Base-by-base conservation (phyloP, 2,797 vertebrate species). In the Acipenser oxyrinchus region DNA sequence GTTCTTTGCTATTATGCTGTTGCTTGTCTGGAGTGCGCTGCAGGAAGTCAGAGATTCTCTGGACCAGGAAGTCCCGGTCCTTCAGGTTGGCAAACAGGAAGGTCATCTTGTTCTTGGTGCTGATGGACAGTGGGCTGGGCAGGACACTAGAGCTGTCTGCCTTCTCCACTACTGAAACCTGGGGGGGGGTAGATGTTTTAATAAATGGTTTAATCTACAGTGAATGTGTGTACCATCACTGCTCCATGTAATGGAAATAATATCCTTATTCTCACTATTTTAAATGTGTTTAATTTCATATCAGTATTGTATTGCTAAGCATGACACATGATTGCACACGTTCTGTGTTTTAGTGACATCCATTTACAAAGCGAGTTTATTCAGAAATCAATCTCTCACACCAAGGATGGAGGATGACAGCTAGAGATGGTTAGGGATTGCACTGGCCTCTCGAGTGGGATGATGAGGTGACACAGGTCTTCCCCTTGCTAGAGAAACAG, bases 21-120 rank as follows among this genome's bases (percentile, higher is more conserved):
- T 79, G 85, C 74, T 89, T 90, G 72, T 94, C 92, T 0, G 95
- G 93, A 0, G 93, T 98, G 69, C 92, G 91, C 85, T 97, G 96
- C 68, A 99, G 90, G 81, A 98, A 98, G 86, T 99, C 96, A 0
- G 96, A 98, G 78, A 99, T 97, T 13, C 90, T 92, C 75, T 98
- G 94, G 10, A 99, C 94, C 76, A 99, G 81, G 83, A 99, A 97
- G 84, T 97, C 94, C 1, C 95, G 86, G 79, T 99, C 96, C 83
- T 90, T 95, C 63, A 99, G 89, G 84, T 98, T 98, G 74, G 96
- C 96, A 1, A 99, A 99, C 67, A 99, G 87, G 86, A 99, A 99
- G 66, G 91, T 97, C 93, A 95, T 97, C 85, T 98, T 98, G 80
- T 92, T 96, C 81, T 92, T 97, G 70, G 95, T 98, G 88, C 96